Conservation (phyloP, 2,113 vertebrate species). For the Hippocampus mohnikei region DNA sequence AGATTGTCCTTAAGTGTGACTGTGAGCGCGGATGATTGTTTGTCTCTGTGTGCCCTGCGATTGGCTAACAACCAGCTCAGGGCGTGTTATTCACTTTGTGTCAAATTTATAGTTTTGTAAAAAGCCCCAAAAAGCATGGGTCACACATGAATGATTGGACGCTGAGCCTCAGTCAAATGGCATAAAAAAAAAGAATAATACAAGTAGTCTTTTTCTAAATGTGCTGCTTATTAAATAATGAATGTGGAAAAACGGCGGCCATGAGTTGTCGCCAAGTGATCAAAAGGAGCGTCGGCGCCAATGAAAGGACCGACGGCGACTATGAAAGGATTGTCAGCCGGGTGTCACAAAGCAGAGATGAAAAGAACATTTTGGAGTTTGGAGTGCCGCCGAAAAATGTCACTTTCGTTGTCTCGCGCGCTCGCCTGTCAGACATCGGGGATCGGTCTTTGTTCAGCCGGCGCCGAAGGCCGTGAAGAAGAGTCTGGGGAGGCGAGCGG, state of each 20-base stretch:
- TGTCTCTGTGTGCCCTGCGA: too few relatives aligned
- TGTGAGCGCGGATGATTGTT: too few relatives aligned
- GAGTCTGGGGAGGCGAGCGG: background rate
- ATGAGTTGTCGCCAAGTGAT: background rate
- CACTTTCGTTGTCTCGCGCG: background rate
- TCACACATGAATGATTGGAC: background rate
- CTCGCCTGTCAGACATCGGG: too few relatives aligned
- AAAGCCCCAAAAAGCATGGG: too few relatives aligned
- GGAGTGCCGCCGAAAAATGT: background rate
- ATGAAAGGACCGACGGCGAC: background rate
- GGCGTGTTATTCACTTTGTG: too few relatives aligned
- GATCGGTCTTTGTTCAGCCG: too few relatives aligned
- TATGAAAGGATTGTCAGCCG: background rate
- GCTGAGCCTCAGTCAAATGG: background rate
- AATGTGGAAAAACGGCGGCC: background rate
- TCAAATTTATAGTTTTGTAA: too few relatives aligned
- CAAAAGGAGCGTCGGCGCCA: background rate
- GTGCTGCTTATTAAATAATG: background rate
- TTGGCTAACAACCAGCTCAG: too few relatives aligned
- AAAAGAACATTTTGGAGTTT: background rate
- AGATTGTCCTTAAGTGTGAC: too few relatives aligned
- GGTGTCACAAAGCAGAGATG: background rate
- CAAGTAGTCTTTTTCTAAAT: background rate
- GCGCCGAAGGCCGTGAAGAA: background rate
- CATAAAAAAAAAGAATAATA: background rate